Percentiles rank a stretch among this genome's conserved stretches.
Evolutionary conservation across 1,140 invertebrate genomes (phyloP).

Genomic region (Cecropterus lyciades): DNA sequence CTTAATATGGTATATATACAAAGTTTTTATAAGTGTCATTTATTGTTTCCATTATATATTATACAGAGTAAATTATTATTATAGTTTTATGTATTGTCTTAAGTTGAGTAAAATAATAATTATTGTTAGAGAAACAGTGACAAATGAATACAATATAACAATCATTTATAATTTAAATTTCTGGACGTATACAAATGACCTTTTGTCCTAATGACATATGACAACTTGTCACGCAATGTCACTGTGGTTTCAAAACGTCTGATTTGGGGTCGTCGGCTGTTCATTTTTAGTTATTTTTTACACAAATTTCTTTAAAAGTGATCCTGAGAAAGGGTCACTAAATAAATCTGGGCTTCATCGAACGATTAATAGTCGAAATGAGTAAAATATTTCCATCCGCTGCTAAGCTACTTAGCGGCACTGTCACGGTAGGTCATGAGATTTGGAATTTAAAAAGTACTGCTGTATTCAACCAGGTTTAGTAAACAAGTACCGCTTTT

Average conservation of each 20-base stretch:
- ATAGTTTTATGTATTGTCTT: too few species aligned
- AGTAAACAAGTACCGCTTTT: constrained; percentile 4
- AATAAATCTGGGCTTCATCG: constrained; percentile 69
- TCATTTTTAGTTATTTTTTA: constrained; percentile 25
- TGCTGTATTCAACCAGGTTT: background rate
- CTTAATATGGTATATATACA: too few species aligned
- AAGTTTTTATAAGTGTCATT: too few species aligned
- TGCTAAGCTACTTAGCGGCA: constrained; percentile 61
- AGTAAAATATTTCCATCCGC: constrained; percentile 71
- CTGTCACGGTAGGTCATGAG: constrained; percentile 56
- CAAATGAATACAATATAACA: background rate
- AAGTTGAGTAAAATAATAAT: too few species aligned
- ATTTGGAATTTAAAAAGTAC: constrained; percentile 21
- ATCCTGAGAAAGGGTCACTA: constrained; percentile 54
- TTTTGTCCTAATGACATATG: constrained; percentile 43
- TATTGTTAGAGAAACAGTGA: too few species aligned
- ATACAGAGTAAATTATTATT: too few species aligned
- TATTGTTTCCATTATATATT: too few species aligned
- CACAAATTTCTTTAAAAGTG: constrained; percentile 41
- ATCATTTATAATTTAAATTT: too few species aligned
- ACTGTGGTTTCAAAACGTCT: constrained; percentile 25
- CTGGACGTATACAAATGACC: constrained; percentile 40
- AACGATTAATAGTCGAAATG: constrained; percentile 65
- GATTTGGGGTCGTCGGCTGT: constrained; percentile 37
- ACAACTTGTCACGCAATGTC: constrained; percentile 28